Percentiles rank a stretch among this genome's conserved stretches.
phyloP scores from a whole-genome alignment of 2,888 invertebrate genomes.

The Caenorhabditis becei region DNA sequence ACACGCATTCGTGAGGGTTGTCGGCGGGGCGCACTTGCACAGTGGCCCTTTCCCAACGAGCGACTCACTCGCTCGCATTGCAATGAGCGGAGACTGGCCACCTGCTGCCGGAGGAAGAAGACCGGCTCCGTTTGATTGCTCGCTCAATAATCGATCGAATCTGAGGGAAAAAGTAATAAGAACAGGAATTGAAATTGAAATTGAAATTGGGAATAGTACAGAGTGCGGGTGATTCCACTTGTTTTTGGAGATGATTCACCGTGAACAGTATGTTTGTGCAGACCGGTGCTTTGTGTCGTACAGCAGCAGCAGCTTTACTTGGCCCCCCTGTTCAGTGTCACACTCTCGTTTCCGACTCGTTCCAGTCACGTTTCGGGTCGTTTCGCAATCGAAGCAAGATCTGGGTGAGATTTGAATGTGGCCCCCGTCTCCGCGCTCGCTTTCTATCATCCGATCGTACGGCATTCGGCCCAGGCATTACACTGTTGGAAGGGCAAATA shows the following conservation, averaged over 20 bases:
- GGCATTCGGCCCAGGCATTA: constrained; percentile 55
- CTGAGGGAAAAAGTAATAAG: not conserved
- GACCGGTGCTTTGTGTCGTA: constrained; percentile 24
- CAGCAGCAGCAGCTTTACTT: constrained; percentile 33
- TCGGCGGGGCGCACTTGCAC: constrained; percentile 46
- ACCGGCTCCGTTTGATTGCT: not conserved
- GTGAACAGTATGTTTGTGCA: constrained; percentile 39
- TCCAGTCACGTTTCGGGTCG: constrained; percentile 6
- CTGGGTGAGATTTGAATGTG: constrained; percentile 41
- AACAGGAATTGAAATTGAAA: not conserved
- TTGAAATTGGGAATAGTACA: not conserved
- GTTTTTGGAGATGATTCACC: constrained; percentile 46
- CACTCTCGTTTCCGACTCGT: constrained; percentile 32
- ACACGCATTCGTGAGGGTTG: constrained; percentile 11
- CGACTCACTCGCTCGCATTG: not conserved
- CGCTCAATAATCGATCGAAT: not conserved
- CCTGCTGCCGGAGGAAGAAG: not conserved
- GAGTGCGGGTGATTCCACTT: not conserved
- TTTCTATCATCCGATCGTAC: constrained; percentile 45
- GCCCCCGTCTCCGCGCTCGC: constrained; percentile 1
- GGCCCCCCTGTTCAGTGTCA: constrained; percentile 29
- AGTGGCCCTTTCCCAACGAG: not conserved
- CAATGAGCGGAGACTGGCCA: not conserved
- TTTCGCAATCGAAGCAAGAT: constrained; percentile 36
- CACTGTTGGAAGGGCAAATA: constrained; percentile 62